Base-by-base conservation (phyloP, 2,797 vertebrate species). In the Poecilia gillii region DNA sequence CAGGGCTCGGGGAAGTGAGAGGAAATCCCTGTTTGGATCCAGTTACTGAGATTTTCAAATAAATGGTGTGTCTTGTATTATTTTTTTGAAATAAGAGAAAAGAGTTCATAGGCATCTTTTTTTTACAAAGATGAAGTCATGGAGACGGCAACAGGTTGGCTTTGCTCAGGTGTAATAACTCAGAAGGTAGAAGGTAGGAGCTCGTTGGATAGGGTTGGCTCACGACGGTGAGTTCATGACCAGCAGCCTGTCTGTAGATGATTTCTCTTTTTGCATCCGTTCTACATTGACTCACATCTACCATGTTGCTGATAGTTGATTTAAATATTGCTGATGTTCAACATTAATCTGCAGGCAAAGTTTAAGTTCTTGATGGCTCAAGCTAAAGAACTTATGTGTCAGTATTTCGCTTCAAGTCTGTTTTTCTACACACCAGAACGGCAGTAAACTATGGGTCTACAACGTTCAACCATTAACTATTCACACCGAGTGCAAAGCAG, bases 1-100 rank as follows among this genome's bases (percentile, higher is more conserved):
- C 53, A 74, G 78, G 85, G 62, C 14, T 74, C 25, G 0, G 31
- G n/a, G 76, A 74, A 81, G 55, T 64, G 62, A 77, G 79, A 46
- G 36, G 49, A 57, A 73, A 70, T 23, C 28, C 1, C 47, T 47
- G 73, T 47, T 39, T 55, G 57, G 62, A 76, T 76, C 80, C 77
- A 83, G 46, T 13, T 66, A 45, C 36, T 51, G 5, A n/a, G 53
- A 76, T 45, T 62, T 74, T 68, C 11, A 39, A n/a, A 28, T 57
- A n/a, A 57, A n/a, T 57, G 53, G 23, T n/a, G 53, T 57, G 25
- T 51, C 23, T 57, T 57, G 25, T 57, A 12, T 57, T 28, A 11
- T 28, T 25, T n/a, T 57, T 23, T 23, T 6, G 6, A 57, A 57
- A 11, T 57, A 57, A 12, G 8, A 57, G 25, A 23, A 53, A 53